Conservation (phyloP, 1,140 invertebrate species). For the Drosophila repletoides region DNA sequence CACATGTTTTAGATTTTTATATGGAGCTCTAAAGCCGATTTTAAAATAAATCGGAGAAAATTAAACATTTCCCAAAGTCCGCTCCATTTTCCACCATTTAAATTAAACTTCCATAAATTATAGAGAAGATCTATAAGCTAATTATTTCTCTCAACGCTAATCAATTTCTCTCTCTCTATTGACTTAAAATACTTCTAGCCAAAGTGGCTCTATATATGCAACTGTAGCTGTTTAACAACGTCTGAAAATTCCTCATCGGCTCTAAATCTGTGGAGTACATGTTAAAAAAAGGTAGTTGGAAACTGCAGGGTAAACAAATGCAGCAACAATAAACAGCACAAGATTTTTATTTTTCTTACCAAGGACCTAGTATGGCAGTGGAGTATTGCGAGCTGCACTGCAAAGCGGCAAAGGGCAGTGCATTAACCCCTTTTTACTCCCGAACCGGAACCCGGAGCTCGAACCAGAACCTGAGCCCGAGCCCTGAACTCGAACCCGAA, state of each 20-base stretch:
- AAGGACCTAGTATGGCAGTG: slow-evolving; percentile 44
- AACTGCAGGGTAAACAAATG: slow-evolving; percentile 38
- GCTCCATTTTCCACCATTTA: too few relatives aligned
- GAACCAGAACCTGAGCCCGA: slow-evolving; percentile 20
- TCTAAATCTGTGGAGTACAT: slow-evolving; percentile 32
- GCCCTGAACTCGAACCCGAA: too few relatives aligned
- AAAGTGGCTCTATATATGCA: too few relatives aligned
- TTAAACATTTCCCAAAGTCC: too few relatives aligned
- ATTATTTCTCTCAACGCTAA: too few relatives aligned
- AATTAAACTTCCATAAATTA: too few relatives aligned
- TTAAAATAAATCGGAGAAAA: too few relatives aligned
- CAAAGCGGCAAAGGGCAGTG: slow-evolving; percentile 48
- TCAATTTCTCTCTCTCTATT: too few relatives aligned
- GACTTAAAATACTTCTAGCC: too few relatives aligned
- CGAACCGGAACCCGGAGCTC: not conserved
- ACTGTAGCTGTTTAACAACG: not conserved
- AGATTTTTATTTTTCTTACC: slow-evolving; percentile 79
- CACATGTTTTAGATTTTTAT: too few relatives aligned
- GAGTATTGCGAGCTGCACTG: slow-evolving; percentile 10
- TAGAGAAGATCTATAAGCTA: too few relatives aligned
- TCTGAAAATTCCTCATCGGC: slow-evolving; percentile 3
- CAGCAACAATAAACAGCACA: slow-evolving; percentile 55
- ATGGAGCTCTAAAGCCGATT: too few relatives aligned
- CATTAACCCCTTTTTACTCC: slow-evolving; percentile 73
- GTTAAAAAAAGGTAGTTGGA: slow-evolving; percentile 22